Percentiles rank a stretch among this genome's conserved stretches.
Evolutionary conservation across 2,797 vertebrate genomes (phyloP).

Genomic region (Liasis olivaceus): DNA sequence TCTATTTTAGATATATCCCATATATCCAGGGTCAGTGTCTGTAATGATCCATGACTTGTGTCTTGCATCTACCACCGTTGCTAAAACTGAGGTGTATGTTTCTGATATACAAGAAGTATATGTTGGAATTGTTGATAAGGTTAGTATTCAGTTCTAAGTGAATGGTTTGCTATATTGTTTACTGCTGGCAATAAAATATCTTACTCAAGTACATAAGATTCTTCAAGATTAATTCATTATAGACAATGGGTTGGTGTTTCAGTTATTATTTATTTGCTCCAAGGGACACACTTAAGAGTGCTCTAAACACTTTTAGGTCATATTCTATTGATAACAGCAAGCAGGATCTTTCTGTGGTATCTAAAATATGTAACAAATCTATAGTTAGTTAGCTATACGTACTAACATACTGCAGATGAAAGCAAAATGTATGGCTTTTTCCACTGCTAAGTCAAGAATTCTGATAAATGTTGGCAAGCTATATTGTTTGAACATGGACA

Average conservation of each 20-base stretch:
- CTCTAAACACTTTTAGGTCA: background rate
- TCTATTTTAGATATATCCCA: constrained; percentile 81
- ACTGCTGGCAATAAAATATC: background rate
- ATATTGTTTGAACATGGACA: background rate
- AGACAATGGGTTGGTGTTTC: background rate
- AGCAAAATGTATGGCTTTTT: background rate
- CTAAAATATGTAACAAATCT: background rate
- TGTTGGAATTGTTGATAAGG: constrained; percentile 95
- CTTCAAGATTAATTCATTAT: background rate
- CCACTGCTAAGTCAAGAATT: background rate
- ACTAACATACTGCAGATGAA: background rate
- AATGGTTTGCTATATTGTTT: background rate
- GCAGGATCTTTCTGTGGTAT: background rate
- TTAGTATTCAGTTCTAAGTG: constrained; percentile 67
- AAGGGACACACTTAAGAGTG: background rate
- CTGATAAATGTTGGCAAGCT: background rate
- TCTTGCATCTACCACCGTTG: constrained; percentile 79
- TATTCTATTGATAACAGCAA: background rate
- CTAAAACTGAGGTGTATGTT: constrained; percentile 82
- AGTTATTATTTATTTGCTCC: background rate
- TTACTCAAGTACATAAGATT: background rate
- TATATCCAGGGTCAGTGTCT: constrained; percentile 78
- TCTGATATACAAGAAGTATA: constrained; percentile 92
- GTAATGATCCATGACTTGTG: constrained; percentile 90
- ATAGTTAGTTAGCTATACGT: background rate